Evolutionary conservation across 2,797 vertebrate species (phyloP).

Genomic region (Botia kubotai): DNA sequence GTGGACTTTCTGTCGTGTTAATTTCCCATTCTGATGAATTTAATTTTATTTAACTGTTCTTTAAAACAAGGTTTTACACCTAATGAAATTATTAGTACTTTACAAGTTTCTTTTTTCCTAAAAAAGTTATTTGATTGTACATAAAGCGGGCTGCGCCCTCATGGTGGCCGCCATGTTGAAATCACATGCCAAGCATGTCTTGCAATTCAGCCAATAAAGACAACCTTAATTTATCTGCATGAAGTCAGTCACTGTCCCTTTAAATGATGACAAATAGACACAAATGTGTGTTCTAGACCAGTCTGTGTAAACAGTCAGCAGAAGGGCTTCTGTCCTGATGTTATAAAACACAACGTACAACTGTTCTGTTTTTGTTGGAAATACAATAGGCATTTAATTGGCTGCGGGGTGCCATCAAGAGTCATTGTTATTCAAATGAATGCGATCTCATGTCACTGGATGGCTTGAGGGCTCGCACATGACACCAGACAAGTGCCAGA

Average conservation of each 20-base stretch:
- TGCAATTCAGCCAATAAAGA: not conserved
- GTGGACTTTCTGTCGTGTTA: too few relatives aligned
- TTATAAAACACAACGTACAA: slow-evolving; percentile 52
- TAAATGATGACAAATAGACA: not conserved
- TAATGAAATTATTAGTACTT: too few relatives aligned
- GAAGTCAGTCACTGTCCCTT: not conserved
- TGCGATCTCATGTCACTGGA: slow-evolving; percentile 62
- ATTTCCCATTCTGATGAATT: too few relatives aligned
- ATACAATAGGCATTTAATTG: slow-evolving; percentile 63
- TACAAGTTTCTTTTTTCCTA: too few relatives aligned
- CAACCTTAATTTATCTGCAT: not conserved
- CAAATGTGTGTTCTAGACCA: slow-evolving; percentile 32
- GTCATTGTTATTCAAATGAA: slow-evolving; percentile 63
- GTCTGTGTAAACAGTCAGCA: not conserved
- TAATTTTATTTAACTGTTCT: too few relatives aligned
- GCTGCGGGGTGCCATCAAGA: slow-evolving; percentile 40
- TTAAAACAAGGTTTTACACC: too few relatives aligned
- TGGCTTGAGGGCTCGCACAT: slow-evolving; percentile 55
- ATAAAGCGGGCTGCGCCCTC: not conserved
- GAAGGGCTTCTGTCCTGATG: slow-evolving; percentile 19
- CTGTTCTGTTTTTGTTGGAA: slow-evolving; percentile 48
- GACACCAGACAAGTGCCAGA: slow-evolving; percentile 62
- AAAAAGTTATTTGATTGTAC: not conserved
- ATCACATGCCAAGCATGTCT: not conserved
- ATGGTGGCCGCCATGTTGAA: not conserved